These are phyloP conservation scores for Echinarachnius parma DNA, from an alignment of 53 echinoderm and acorn worm genomes.

Conservation along the genomic window DNA sequence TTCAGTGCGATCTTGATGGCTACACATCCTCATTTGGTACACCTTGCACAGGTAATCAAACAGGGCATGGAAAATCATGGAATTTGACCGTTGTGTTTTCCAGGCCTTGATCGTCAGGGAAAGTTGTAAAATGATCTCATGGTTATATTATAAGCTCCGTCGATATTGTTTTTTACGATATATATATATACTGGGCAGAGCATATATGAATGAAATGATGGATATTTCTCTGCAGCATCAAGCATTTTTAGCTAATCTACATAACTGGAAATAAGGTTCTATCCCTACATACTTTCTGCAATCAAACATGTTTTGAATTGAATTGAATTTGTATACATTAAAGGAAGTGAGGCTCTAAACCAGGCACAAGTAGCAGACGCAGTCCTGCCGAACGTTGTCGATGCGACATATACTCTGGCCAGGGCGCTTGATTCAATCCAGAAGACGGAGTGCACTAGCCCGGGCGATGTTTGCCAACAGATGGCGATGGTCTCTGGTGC, in stretches of 20 bases:
- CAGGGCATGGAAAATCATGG: no score
- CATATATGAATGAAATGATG: no score
- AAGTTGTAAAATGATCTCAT: no score
- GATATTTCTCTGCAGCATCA: no score
- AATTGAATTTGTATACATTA: background rate
- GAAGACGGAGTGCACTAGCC: constrained; percentile 20
- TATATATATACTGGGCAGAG: no score
- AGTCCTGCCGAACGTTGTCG: constrained; percentile 62
- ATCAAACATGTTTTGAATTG: background rate
- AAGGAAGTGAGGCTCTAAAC: constrained; percentile 53
- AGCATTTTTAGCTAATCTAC: no score
- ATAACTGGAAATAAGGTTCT: no score
- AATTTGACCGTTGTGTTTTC: no score
- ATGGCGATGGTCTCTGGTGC: constrained; percentile 52
- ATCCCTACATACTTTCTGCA: no score
- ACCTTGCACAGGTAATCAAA: constrained; percentile 49
- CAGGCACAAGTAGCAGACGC: constrained; percentile 39
- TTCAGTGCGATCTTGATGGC: constrained; percentile 58
- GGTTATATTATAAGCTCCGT: no score
- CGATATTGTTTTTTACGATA: no score
- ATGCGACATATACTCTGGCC: constrained; percentile 69
- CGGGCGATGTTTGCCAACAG: constrained; percentile 52
- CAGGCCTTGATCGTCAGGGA: no score
- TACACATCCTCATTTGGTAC: constrained; percentile 19
- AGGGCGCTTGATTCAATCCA: constrained; percentile 53